Percentiles rank a stretch among this genome's conserved stretches.
phyloP scores from a whole-genome alignment of 2,797 vertebrate species.

The Acanthurus tractus region DNA sequence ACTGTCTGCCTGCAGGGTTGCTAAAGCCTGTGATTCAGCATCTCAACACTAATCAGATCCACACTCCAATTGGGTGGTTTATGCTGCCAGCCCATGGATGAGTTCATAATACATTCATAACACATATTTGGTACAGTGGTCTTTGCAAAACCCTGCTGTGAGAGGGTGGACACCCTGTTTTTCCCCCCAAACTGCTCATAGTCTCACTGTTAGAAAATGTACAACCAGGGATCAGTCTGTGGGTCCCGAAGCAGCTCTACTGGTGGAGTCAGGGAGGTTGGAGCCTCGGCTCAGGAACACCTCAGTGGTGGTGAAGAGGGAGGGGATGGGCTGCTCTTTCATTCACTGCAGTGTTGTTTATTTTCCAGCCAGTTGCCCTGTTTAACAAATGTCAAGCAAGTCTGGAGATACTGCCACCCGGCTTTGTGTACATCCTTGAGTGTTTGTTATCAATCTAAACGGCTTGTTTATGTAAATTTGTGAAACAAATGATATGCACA shows the following conservation, averaged over 20 bases:
- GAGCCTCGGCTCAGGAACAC: neutral
- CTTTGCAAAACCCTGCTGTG: neutral
- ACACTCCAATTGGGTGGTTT: conserved; percentile 15
- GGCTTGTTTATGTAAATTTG: too few species aligned
- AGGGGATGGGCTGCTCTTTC: neutral
- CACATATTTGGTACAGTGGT: neutral
- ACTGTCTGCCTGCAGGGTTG: conserved; percentile 30
- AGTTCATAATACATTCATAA: neutral
- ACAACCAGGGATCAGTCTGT: neutral
- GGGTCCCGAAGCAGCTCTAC: neutral
- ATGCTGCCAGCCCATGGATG: neutral
- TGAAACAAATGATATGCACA: too few species aligned
- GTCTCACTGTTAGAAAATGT: neutral
- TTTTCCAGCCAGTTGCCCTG: too few species aligned
- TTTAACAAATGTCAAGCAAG: too few species aligned
- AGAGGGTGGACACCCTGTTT: neutral
- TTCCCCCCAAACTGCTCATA: neutral
- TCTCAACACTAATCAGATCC: conserved; percentile 39
- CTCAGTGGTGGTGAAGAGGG: neutral
- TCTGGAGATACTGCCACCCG: too few species aligned
- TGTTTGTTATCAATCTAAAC: too few species aligned
- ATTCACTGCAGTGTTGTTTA: too few species aligned
- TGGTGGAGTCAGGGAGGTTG: neutral
- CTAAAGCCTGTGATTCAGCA: conserved; percentile 57
- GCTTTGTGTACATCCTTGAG: too few species aligned